Conservation (phyloP, 2,888 invertebrate species). For the Ceraclea dissimilis region DNA sequence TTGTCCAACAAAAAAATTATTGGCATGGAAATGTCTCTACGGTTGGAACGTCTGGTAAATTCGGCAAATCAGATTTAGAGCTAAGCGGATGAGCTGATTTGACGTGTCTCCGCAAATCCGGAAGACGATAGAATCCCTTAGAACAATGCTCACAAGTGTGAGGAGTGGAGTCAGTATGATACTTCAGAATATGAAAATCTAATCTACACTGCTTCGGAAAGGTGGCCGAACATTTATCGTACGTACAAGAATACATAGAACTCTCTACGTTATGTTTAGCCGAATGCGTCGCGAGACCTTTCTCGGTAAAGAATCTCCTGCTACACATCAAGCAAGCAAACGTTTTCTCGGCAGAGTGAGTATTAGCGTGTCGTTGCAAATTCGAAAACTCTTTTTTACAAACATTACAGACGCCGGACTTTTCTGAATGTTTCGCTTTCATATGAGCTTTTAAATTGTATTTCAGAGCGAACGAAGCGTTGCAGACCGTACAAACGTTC, state of each 20-base stretch:
- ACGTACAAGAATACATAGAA: slow-evolving; percentile 38
- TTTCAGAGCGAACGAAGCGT: slow-evolving; percentile 45
- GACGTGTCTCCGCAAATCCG: slow-evolving; percentile 40
- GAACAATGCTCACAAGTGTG: slow-evolving; percentile 41
- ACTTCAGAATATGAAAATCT: slow-evolving; percentile 43
- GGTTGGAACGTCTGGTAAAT: no score
- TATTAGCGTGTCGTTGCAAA: slow-evolving; percentile 48
- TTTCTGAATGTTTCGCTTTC: slow-evolving; percentile 39
- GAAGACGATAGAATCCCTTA: slow-evolving; percentile 40
- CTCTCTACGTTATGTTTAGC: slow-evolving; percentile 35
- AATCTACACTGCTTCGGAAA: slow-evolving; percentile 42
- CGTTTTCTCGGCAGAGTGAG: slow-evolving; percentile 50
- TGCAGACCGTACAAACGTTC: slow-evolving; percentile 40
- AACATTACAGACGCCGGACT: slow-evolving; percentile 44
- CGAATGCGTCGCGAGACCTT: slow-evolving; percentile 39
- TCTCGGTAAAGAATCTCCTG: slow-evolving; percentile 35
- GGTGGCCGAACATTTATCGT: slow-evolving; percentile 38
- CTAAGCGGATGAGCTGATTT: background rate
- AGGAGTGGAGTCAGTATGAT: slow-evolving; percentile 42
- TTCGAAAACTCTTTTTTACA: slow-evolving; percentile 39
- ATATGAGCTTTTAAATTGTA: slow-evolving; percentile 41
- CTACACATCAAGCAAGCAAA: slow-evolving; percentile 38
- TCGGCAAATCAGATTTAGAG: no score
- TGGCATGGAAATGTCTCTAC: no score
- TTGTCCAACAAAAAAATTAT: no score